Base-by-base conservation (phyloP, 2,888 invertebrate genomes). In the Balanococcus diminutus region DNA sequence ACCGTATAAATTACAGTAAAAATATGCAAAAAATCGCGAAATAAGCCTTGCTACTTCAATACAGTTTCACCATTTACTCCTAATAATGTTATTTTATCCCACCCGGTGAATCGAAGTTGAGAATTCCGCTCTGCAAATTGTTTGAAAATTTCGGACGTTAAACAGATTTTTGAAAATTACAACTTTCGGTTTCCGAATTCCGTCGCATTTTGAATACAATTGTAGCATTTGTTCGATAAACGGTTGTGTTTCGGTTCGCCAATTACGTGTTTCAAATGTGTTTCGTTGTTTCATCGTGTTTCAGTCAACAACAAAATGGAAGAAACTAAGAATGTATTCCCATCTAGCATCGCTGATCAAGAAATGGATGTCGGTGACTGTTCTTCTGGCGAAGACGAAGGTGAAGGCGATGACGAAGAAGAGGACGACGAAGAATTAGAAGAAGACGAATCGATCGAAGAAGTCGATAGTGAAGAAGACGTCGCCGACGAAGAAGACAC, bases 331-430 rank as follows among this genome's bases (percentile, higher is more conserved):
- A 83, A 86, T 28, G 42, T 19, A 46, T 79, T 79, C 19, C 51
- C 85, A 46, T 85, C 85, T 1, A 75, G 75, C 36, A 46, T 85
- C 36, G 81, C 87, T 11, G 87, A 92, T 88, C 92, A 92, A 90
- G 93, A 94, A 90, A 93, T 94, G 91, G 95, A 95, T 90, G 92
- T 94, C 89, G 92, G 94, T 89, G 94, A 93, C 88, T 94, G 93
- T 87, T 94, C 94, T 67, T 94, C 95, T 89, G 93, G 94, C 88
- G 94, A 94, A 88, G 94, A 94, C 90, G 94, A 93, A 88, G 93
- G 92, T 87, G 92, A 92, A 87, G 90, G 91, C 87, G 90, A 87
- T 16, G 87, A 87, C 11, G 88, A 88, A 16, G 87, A 87, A 14
- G 87, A 87, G 19, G 87, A 88, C 16, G 87, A 87, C 39, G 87